Percentiles rank a stretch among this genome's conserved stretches.
phyloP scores from a whole-genome alignment of 2,888 invertebrate genomes.

The Elysia crispata region DNA sequence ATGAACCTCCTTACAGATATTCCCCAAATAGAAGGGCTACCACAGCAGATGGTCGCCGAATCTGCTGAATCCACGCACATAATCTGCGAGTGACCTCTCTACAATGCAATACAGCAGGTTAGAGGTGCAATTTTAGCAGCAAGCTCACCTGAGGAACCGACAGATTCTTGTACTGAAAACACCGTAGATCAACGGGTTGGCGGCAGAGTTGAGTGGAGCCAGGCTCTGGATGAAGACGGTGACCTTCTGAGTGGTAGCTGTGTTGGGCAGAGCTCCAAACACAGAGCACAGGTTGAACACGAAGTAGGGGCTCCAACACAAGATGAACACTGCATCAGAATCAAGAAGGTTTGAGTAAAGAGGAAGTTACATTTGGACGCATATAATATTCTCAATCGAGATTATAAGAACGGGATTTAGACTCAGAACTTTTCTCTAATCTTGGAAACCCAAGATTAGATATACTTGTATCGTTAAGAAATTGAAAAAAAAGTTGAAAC shows the following conservation, averaged over 20 bases:
- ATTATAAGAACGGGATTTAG: no score
- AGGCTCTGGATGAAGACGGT: conserved; percentile 94
- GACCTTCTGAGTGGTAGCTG: conserved; percentile 87
- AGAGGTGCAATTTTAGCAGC: not conserved
- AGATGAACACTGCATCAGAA: conserved; percentile 92
- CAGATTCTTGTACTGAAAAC: conserved; percentile 83
- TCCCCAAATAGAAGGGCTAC: no score
- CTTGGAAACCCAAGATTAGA: no score
- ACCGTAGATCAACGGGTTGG: conserved; percentile 90
- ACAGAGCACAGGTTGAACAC: conserved; percentile 94
- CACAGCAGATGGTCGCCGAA: not conserved
- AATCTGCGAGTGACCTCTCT: not conserved
- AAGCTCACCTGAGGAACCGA: conserved; percentile 86
- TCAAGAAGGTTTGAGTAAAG: no score
- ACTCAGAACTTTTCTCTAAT: no score
- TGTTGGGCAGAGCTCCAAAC: conserved; percentile 78
- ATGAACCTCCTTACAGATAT: no score
- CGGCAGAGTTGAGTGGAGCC: conserved; percentile 94
- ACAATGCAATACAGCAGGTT: not conserved
- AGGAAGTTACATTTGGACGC: no score
- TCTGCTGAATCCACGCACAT: not conserved
- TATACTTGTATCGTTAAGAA: no score
- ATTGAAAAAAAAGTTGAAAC: no score
- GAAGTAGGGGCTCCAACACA: conserved; percentile 97
- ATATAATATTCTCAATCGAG: no score